These are phyloP conservation scores for Pantherophis alleghaniensis DNA, from an alignment of 2,797 vertebrate species.

Conservation along the genomic window DNA sequence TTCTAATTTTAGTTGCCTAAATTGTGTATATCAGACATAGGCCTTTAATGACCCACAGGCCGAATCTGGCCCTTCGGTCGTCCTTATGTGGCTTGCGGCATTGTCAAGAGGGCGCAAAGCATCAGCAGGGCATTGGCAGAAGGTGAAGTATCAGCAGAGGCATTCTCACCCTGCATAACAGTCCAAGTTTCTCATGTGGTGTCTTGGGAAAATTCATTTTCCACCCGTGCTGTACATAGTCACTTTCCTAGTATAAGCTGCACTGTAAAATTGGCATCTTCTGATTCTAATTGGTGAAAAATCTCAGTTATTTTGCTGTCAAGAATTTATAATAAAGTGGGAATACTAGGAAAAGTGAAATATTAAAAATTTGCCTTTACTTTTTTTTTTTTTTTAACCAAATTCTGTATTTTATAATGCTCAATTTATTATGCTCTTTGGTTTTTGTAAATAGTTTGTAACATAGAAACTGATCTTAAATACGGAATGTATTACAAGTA, in stretches of 20 bases:
- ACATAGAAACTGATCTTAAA: background rate
- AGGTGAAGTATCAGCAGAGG: background rate
- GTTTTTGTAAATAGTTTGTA: background rate
- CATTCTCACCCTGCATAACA: background rate
- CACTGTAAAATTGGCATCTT: background rate
- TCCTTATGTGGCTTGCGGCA: background rate
- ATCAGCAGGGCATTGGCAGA: background rate
- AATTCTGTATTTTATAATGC: background rate
- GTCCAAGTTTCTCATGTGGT: background rate
- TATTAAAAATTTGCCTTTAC: background rate
- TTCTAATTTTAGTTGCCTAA: background rate
- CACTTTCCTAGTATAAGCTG: background rate
- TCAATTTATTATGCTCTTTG: background rate
- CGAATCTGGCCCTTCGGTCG: background rate
- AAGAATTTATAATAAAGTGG: background rate
- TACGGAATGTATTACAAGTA: background rate
- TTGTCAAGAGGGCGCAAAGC: background rate
- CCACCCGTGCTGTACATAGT: background rate
- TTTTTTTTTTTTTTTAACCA: background rate
- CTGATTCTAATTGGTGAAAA: background rate
- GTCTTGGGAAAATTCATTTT: background rate
- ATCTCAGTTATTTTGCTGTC: background rate
- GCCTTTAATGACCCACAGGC: background rate
- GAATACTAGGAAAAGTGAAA: background rate
- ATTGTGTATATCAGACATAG: background rate